phyloP scores from a whole-genome alignment of 2,113 vertebrate genomes.

The Dicerorhinus sumatrensis region DNA sequence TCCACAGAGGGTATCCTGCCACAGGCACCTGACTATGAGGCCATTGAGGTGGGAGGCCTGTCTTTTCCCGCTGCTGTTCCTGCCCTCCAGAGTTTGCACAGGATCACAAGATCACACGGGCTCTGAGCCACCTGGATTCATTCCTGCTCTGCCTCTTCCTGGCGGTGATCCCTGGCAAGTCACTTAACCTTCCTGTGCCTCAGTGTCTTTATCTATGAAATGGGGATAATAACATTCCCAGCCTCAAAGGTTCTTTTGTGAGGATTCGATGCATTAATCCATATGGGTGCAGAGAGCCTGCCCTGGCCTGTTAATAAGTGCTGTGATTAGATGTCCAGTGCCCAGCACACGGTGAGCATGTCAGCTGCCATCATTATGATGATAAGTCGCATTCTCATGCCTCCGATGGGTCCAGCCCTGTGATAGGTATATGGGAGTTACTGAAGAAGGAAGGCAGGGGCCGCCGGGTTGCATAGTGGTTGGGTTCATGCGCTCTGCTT shows the following conservation, averaged over 20 bases:
- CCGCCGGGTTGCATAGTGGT: too few species aligned
- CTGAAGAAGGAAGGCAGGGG: not conserved
- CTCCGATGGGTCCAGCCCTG: not conserved
- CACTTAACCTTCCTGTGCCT: not conserved
- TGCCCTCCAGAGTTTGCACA: not conserved
- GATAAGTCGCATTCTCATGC: accelerated
- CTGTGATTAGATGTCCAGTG: not conserved
- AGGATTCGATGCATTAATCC: not conserved
- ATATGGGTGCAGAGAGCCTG: not conserved
- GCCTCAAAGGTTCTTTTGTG: not conserved
- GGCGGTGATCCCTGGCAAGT: not conserved
- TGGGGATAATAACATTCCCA: not conserved
- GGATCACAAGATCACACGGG: accelerated
- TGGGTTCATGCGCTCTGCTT: too few species aligned
- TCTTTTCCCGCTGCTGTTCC: not conserved
- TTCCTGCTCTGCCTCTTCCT: not conserved
- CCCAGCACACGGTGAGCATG: accelerated
- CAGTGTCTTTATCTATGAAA: not conserved
- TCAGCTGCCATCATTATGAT: not conserved
- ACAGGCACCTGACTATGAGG: not conserved
- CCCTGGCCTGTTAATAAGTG: accelerated
- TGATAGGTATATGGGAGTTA: not conserved
- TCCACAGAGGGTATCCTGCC: not conserved
- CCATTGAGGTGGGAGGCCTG: accelerated
- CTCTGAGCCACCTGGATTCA: not conserved